Evolutionary conservation across 2,113 vertebrate genomes (phyloP).

Genomic region (Chinchilla lanigera): DNA sequence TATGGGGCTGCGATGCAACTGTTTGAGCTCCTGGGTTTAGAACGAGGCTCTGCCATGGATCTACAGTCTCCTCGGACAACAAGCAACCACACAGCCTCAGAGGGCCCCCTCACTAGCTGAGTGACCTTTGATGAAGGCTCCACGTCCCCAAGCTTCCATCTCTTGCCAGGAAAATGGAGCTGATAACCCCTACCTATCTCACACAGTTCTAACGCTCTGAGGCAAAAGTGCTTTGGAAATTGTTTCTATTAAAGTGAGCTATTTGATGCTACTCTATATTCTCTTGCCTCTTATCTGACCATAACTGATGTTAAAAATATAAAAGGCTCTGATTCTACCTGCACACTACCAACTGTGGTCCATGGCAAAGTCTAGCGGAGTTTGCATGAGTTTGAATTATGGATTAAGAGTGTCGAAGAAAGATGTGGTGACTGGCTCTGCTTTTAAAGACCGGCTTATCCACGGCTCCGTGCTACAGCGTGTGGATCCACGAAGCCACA

Average conservation of each 20-base stretch:
- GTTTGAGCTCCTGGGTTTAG: neutral
- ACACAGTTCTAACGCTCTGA: neutral
- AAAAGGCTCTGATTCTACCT: neutral
- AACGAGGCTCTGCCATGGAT: neutral
- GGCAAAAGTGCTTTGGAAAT: neutral
- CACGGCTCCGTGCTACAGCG: neutral
- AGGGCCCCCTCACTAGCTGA: neutral
- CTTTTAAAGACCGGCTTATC: conserved; percentile 61
- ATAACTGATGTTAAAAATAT: neutral
- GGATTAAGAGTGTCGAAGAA: conserved; percentile 31
- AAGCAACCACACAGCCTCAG: neutral
- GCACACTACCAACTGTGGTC: neutral
- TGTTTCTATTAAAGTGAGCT: neutral
- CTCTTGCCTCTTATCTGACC: neutral
- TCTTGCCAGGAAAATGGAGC: conserved; percentile 11
- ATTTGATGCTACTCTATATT: neutral
- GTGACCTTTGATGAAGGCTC: neutral
- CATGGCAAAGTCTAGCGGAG: neutral
- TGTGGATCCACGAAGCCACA: neutral
- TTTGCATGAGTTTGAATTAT: conserved; percentile 35
- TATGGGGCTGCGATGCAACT: neutral
- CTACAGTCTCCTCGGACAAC: neutral
- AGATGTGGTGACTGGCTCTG: conserved; percentile 18
- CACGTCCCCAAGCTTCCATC: neutral
- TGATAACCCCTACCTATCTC: neutral